phyloP scores from a whole-genome alignment of 2,797 vertebrate genomes.

The Oophaga sylvatica region DNA sequence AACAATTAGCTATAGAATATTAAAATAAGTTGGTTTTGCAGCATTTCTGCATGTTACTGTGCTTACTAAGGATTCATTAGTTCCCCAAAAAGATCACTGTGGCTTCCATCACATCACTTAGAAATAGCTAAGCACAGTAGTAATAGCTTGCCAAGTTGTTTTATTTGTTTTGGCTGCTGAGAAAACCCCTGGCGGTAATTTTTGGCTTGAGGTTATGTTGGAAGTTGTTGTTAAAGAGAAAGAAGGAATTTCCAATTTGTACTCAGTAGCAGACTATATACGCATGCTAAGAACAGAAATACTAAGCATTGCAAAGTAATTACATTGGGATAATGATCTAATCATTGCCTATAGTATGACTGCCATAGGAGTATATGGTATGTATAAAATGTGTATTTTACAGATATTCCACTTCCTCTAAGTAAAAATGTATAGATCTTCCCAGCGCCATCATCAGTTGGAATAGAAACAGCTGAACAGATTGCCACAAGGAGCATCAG shows the following conservation, averaged over 20 bases:
- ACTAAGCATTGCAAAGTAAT: background rate
- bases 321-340: background rate
- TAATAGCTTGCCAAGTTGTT: slow-evolving; percentile 43
- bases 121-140: slow-evolving; percentile 43
- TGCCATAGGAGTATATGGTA: background rate
- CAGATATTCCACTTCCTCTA: background rate
- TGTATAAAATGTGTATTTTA: background rate
- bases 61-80: slow-evolving; percentile 47
- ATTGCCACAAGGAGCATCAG: too few relatives aligned
- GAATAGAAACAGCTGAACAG: too few relatives aligned
- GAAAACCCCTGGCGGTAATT: slow-evolving; percentile 37
- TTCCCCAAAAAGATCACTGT: slow-evolving; percentile 17
- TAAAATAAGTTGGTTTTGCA: slow-evolving; percentile 5
- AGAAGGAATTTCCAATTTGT: slow-evolving; percentile 10
- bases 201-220: slow-evolving; percentile 42
- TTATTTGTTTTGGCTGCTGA: slow-evolving; percentile 53
- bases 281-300: background rate
- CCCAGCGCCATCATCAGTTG: too few relatives aligned
- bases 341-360: background rate
- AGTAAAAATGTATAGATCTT: background rate
- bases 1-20: slow-evolving; percentile 14
- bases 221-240: slow-evolving; percentile 47
- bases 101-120: background rate
- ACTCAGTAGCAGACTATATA: background rate
- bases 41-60: slow-evolving; percentile 3